Evolutionary conservation across 2,113 vertebrate species (phyloP).

Genomic region (Scalopus aquaticus): DNA sequence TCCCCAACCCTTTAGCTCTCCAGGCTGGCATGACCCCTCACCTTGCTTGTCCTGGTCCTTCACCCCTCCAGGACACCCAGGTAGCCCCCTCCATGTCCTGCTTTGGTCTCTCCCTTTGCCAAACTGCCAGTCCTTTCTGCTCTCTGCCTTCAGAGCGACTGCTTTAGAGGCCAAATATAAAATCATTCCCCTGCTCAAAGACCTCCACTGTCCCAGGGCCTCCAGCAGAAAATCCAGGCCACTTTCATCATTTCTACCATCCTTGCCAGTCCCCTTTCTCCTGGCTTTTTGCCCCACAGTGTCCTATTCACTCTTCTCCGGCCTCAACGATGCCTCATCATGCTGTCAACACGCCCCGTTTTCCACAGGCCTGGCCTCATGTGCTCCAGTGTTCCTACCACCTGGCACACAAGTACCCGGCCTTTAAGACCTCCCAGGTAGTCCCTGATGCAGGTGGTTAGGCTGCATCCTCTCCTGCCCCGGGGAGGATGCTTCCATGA

Average conservation of each 20-base stretch:
- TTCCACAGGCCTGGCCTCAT: background rate
- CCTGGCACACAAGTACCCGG: accelerated
- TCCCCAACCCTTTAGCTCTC: background rate
- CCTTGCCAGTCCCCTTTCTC: background rate
- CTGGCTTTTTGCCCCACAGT: background rate
- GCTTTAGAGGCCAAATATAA: background rate
- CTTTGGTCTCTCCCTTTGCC: background rate
- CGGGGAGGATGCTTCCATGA: background rate
- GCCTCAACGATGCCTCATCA: background rate
- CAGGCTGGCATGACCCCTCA: background rate
- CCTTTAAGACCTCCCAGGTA: background rate
- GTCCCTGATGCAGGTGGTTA: accelerated
- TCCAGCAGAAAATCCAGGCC: background rate
- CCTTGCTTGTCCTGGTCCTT: background rate
- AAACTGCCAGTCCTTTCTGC: background rate
- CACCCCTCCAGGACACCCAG: background rate
- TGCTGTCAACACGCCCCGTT: background rate
- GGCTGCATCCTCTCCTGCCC: background rate
- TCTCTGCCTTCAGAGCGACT: background rate
- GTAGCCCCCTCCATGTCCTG: too few species aligned
- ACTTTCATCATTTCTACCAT: too few species aligned
- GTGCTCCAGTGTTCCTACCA: background rate
- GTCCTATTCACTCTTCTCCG: background rate
- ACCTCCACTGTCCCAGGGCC: background rate
- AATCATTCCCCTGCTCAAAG: background rate